A percentile compares a stretch with the other conserved stretches of the same genome.
phyloP scores from a whole-genome alignment of 2,113 vertebrate genomes.

The Dasyurus viverrinus region DNA sequence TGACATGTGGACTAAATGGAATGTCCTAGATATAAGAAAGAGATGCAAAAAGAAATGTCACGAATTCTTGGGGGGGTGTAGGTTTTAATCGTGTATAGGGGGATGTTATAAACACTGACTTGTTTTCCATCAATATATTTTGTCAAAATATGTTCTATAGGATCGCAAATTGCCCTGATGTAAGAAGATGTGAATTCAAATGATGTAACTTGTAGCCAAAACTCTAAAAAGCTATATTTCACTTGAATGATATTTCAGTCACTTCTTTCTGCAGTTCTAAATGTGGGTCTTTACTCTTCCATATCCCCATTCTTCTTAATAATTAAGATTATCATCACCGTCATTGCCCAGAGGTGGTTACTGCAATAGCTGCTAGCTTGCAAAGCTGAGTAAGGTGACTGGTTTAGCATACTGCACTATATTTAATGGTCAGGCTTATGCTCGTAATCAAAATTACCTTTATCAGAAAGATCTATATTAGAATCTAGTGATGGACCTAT shows the following conservation, averaged over 20 bases:
- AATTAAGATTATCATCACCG: not conserved
- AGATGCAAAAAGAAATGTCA: not conserved
- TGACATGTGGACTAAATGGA: not conserved
- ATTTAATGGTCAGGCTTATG: not conserved
- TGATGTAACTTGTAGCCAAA: not conserved
- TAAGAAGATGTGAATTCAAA: not conserved
- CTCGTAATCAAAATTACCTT: not conserved
- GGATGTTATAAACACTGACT: not conserved
- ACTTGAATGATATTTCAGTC: not conserved
- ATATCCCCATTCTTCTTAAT: not conserved
- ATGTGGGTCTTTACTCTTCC: not conserved
- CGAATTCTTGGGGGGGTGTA: not conserved
- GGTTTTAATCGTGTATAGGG: not conserved
- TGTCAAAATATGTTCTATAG: not conserved
- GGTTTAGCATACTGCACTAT: not conserved
- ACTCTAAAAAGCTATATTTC: not conserved
- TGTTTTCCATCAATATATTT: not conserved
- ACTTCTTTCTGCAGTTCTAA: not conserved
- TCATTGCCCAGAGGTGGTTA: constrained; percentile 2
- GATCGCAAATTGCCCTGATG: not conserved
- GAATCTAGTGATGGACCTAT: not conserved
- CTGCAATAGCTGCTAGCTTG: not conserved
- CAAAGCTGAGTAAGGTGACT: not conserved
- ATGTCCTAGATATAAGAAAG: constrained; percentile 13
- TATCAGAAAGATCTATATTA: not conserved